These are phyloP conservation scores for Thera obeliscata DNA, from an alignment of 2,888 invertebrate genomes.

Conservation along the genomic window DNA sequence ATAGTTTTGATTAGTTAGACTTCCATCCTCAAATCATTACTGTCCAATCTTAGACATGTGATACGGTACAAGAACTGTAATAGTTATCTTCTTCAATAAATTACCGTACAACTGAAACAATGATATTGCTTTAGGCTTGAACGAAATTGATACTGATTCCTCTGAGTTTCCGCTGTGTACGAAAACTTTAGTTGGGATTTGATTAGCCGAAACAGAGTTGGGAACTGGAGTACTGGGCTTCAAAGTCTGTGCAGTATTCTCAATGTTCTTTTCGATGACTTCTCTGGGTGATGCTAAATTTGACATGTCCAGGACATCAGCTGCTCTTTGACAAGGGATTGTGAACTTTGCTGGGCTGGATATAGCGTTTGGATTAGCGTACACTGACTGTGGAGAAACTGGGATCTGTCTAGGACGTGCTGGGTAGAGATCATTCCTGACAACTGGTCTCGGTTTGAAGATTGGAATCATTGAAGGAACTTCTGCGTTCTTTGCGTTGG, in stretches of 20 bases:
- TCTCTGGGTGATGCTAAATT: slow-evolving; percentile 37
- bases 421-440: slow-evolving; percentile 13
- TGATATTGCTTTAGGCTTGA: slow-evolving; percentile 59
- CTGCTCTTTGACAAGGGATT: slow-evolving; percentile 58
- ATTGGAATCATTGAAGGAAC: slow-evolving; percentile 35
- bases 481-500: slow-evolving; percentile 28
- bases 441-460: slow-evolving; percentile 32
- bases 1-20: too few species aligned
- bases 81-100: slow-evolving; percentile 56
- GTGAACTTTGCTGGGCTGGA: slow-evolving; percentile 43
- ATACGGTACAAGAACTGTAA: slow-evolving; percentile 60
- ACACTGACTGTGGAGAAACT: slow-evolving; percentile 22
- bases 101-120: slow-evolving; percentile 56
- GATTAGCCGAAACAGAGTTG: slow-evolving; percentile 42
- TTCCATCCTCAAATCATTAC: slow-evolving; percentile 7
- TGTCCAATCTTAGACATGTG: slow-evolving; percentile 51
- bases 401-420: slow-evolving; percentile 27
- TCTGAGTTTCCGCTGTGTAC: slow-evolving; percentile 46
- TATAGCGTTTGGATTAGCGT: slow-evolving; percentile 11
- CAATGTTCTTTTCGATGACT: slow-evolving; percentile 26
- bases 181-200: slow-evolving; percentile 40
- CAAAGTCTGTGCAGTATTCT: slow-evolving; percentile 28
- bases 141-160: slow-evolving; percentile 52
- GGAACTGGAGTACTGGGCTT: slow-evolving; percentile 36
- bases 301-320: slow-evolving; percentile 55